A percentile compares a stretch with the other conserved stretches of the same genome.
Conservation (phyloP, 37 sponge, comb jelly and placozoan species). For the Cliona cf. orientalis region DNA sequence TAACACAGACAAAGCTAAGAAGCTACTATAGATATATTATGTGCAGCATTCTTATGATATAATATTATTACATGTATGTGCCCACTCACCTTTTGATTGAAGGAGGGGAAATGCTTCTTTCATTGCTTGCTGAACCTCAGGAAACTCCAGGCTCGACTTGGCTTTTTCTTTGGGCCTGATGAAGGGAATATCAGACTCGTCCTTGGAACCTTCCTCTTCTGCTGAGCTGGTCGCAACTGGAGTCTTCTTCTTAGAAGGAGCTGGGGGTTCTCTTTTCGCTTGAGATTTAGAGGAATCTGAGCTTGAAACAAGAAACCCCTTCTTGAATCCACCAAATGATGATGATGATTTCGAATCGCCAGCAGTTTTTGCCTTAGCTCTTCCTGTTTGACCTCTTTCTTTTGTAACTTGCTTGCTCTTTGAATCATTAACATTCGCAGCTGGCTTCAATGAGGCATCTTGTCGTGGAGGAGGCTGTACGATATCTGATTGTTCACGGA, state of each 20-base stretch:
- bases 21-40: neutral
- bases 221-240: neutral
- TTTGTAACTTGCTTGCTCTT: neutral
- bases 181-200: constrained; percentile 19
- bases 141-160: constrained; percentile 28
- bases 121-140: constrained; percentile 77
- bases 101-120: constrained; percentile 56
- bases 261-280: neutral
- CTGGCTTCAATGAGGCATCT: neutral
- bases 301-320: constrained; percentile 66
- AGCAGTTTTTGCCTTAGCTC: neutral
- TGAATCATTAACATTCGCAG: neutral
- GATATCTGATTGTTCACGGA: neutral
- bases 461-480: neutral
- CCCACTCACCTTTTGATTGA: constrained; percentile 40
- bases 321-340: constrained; percentile 74
- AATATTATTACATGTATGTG: no score
- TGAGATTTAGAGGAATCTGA: neutral
- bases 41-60: neutral
- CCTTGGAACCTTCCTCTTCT: neutral
- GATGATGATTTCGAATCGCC: neutral
- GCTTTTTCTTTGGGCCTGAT: constrained; percentile 22
- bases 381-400: neutral
- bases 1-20: neutral
- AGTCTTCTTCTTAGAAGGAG: neutral